Base-by-base conservation (phyloP, 2,888 invertebrate species). In the Pristionchus entomophagus region DNA sequence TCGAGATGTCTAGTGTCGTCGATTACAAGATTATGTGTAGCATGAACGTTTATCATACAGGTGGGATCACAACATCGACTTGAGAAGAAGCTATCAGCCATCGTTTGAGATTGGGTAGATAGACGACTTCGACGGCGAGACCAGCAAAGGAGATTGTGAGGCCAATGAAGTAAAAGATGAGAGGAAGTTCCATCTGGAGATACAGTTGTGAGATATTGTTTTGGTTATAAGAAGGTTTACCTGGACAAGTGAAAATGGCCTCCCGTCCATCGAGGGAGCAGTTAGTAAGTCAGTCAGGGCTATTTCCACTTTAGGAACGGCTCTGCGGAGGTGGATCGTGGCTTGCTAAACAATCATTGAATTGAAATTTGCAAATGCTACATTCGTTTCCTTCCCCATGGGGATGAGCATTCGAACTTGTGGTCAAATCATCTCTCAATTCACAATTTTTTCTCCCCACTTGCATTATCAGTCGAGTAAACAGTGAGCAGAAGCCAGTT, bases 401-500 rank as follows among this genome's bases (percentile, higher is more conserved):
- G n/a, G n/a, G n/a, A n/a, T n/a, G n/a, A n/a, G n/a, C n/a, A n/a
- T n/a, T n/a, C n/a, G n/a, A n/a, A n/a, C n/a, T n/a, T n/a, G n/a
- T n/a, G n/a, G n/a, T n/a, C n/a, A n/a, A n/a, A n/a, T n/a, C n/a
- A n/a, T n/a, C n/a, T n/a, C n/a, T n/a, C n/a, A n/a, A n/a, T n/a
- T n/a, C n/a, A n/a, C n/a, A n/a, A n/a, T n/a, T n/a, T n/a, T n/a
- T n/a, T n/a, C n/a, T n/a, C n/a, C n/a, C n/a, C n/a, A n/a, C 77
- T 45, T 10, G 45, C 45, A 12, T 45, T 26, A 26, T 77, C 77
- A 1, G 41, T 22, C 10, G 41, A 26, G 77, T 77, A 77, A n/a
- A 77, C 45, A 12, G 77, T 77, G 26, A 77, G 77, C 26, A 77
- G 17, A n/a, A 77, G 77, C n/a, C n/a, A 77, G 45, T n/a, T 77